Evolutionary conservation across 2,797 vertebrate genomes (phyloP), one percentile per base, ranked within the genome.

Genomic region (Tympanoctomys barrerae): DNA sequence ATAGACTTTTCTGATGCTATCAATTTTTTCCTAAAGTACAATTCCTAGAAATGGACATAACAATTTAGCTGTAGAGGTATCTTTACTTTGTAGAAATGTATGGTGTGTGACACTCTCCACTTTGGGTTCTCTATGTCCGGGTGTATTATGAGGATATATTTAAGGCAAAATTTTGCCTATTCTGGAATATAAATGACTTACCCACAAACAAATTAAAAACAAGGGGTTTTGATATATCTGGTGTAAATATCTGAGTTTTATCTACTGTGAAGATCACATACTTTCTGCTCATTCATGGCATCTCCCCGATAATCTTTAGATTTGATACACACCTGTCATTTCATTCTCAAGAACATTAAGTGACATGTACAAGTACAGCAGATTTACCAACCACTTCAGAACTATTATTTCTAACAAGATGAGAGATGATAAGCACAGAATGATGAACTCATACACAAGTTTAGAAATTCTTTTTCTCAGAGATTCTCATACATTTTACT

Each of bases 131-230:
- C n/a, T 57, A 13, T 71, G 78, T 77, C 33, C 8, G 36, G 70
- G 21, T 28, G 81, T 75, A 73, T 9, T 68, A 1, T 79, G 33
- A 16, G 57, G 4, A 59, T 85, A 46, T 70, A 52, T 81, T 90
- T 73, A 46, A 94, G 28, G 9, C 28, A 92, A 95, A 97, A 1
- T 52, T 18, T 59, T 94, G 84, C n/a, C n/a, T 61, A 87, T 77
- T 19, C 13, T 87, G 18, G 7, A 46, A 90, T 52, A 93, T 57
- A 5, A 68, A 4, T 64, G 49, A 89, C 33, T 79, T 81, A 21
- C 61, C 77, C 70, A 61, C 19, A 82, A 73, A 62, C 54, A 82
- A 83, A 77, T 87, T 61, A 62, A 59, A 54, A 59, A 22, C 19
- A 19, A 75, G 7, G 21, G 10, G 52, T 33, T 82, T 88, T 96